A percentile compares a stretch with the other conserved stretches of the same genome.
Evolutionary conservation across 2,797 vertebrate species (phyloP).

Genomic region (Scolopax bukidnonensis): DNA sequence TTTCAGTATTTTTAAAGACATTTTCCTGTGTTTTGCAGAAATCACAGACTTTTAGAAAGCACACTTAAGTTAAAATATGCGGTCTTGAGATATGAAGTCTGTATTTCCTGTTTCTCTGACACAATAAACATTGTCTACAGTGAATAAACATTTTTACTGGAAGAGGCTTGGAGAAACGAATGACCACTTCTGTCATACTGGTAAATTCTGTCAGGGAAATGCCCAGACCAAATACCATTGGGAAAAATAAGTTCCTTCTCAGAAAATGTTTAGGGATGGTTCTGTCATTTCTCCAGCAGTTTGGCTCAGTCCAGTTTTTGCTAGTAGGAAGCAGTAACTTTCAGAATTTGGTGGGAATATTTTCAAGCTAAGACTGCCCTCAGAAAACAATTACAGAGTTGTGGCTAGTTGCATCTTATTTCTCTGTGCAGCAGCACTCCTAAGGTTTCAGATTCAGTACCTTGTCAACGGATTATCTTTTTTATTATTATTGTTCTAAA

Average conservation of each 20-base stretch:
- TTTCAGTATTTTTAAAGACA: not conserved
- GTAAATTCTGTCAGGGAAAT: slow-evolving; percentile 41
- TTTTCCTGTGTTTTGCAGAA: slow-evolving; percentile 8
- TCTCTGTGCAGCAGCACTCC: not conserved
- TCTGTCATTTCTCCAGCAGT: not conserved
- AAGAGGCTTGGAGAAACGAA: not conserved
- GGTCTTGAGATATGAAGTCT: slow-evolving; percentile 18
- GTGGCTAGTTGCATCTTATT: not conserved
- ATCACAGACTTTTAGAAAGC: slow-evolving; percentile 19
- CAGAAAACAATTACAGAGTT: not conserved
- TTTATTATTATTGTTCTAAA: not conserved
- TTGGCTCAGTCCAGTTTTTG: not conserved
- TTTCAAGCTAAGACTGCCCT: not conserved
- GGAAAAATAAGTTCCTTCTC: not conserved
- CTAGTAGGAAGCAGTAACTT: not conserved
- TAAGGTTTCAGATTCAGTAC: not conserved
- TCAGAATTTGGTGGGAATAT: not conserved
- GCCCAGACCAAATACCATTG: not conserved
- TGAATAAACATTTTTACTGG: slow-evolving; percentile 62
- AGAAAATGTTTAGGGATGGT: not conserved
- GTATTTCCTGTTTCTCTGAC: slow-evolving; percentile 58
- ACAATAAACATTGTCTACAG: slow-evolving; percentile 44
- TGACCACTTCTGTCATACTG: slow-evolving; percentile 16
- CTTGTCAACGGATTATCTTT: not conserved
- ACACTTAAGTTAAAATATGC: slow-evolving; percentile 23